A percentile compares a stretch with the other conserved stretches of the same genome.
Evolutionary conservation across 2,797 vertebrate genomes (phyloP).

Genomic region (Sebastolobus altivelis): DNA sequence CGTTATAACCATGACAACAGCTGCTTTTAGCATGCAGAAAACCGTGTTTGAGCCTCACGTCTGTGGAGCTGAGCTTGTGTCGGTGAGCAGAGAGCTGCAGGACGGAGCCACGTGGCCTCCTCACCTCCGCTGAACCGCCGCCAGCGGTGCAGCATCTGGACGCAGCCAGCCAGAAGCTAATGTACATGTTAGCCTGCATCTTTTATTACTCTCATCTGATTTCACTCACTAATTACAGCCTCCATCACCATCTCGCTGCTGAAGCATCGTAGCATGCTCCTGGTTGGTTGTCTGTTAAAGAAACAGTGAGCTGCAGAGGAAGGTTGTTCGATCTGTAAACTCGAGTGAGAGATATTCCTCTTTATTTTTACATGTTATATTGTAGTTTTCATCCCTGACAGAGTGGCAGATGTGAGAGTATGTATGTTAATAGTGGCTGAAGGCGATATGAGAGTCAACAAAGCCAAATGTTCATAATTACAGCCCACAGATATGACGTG

Average conservation of each 20-base stretch:
- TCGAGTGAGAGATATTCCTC: background rate
- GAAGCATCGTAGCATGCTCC: background rate
- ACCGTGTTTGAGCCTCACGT: constrained; percentile 31
- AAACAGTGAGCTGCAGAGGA: background rate
- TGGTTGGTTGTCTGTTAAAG: background rate
- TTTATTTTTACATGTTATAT: background rate
- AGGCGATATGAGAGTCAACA: constrained; percentile 18
- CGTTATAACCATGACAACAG: constrained; percentile 30
- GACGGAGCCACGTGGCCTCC: constrained; percentile 42
- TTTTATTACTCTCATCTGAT: constrained; percentile 65
- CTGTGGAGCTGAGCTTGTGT: constrained; percentile 33
- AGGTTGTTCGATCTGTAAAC: too few species aligned
- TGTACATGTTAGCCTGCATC: constrained; percentile 56
- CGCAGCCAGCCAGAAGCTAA: constrained; percentile 44
- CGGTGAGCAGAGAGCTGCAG: constrained; percentile 38
- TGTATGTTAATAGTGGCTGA: constrained; percentile 31
- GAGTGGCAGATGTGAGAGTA: constrained; percentile 20
- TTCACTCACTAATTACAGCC: constrained; percentile 63
- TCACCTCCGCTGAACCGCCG: constrained; percentile 45
- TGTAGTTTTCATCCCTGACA: background rate
- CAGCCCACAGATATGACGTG: background rate
- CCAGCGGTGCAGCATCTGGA: constrained; percentile 72
- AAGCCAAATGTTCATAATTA: constrained; percentile 43
- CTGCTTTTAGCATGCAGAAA: constrained; percentile 27
- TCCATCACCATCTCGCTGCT: constrained; percentile 20